A percentile compares a stretch with the other conserved stretches of the same genome.
These are phyloP conservation scores for Gephyroberyx darwinii DNA, from an alignment of 2,797 vertebrate species.

Conservation along the genomic window DNA sequence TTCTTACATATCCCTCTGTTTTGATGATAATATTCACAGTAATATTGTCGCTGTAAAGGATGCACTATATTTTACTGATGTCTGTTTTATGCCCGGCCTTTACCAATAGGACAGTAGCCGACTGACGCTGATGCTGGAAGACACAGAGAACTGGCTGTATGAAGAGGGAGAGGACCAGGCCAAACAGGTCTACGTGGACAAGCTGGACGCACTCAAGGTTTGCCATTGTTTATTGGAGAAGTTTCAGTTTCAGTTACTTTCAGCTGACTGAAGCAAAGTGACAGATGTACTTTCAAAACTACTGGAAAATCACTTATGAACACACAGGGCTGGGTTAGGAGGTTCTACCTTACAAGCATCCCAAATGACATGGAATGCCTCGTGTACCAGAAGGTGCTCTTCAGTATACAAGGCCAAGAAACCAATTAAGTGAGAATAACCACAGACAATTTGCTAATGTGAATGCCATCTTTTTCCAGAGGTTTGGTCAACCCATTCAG, in stretches of 20 bases:
- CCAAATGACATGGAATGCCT: neutral
- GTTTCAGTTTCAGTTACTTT: neutral
- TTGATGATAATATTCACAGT: neutral
- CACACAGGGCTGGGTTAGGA: neutral
- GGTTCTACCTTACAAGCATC: neutral
- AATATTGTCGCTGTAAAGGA: neutral
- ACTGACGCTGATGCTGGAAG: slow-evolving; percentile 88
- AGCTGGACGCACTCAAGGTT: slow-evolving; percentile 89
- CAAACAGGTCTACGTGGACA: slow-evolving; percentile 92
- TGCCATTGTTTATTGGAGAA: slow-evolving; percentile 15
- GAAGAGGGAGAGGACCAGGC: slow-evolving; percentile 96
- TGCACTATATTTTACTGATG: neutral
- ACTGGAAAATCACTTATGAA: neutral
- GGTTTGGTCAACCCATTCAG: slow-evolving; percentile 91
- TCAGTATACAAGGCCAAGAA: neutral
- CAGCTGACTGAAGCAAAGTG: neutral
- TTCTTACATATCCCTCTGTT: slow-evolving; percentile 12
- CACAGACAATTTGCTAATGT: rapidly evolving
- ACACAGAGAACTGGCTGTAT: slow-evolving; percentile 96
- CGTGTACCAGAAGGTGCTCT: neutral
- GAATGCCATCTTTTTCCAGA: slow-evolving; percentile 72
- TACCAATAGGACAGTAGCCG: slow-evolving; percentile 85
- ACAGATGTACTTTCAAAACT: slow-evolving; percentile 1
- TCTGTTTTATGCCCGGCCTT: neutral
- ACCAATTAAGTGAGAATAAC: neutral